These are phyloP conservation scores for Crossaster papposus DNA, from an alignment of 53 echinoderm and acorn worm genomes.

Conservation along the genomic window DNA sequence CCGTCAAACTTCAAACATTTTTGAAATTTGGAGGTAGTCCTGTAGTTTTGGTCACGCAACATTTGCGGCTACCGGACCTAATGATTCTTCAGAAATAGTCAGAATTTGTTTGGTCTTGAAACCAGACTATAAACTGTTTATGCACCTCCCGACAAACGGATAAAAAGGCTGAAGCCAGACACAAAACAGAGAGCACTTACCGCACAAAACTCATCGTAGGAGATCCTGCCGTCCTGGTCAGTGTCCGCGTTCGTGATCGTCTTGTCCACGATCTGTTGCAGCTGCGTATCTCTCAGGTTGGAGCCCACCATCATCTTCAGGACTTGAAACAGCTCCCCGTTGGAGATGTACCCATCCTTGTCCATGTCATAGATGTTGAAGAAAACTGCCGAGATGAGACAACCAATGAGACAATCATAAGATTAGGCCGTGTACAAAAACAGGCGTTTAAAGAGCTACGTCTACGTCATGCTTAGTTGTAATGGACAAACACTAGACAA, in stretches of 20 bases:
- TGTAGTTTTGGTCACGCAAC: too few relatives aligned
- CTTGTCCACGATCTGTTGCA: constrained; percentile 98
- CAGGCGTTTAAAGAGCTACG: too few relatives aligned
- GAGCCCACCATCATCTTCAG: constrained; percentile 99
- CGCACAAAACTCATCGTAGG: constrained; percentile 93
- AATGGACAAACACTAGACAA: too few relatives aligned
- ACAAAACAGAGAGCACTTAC: constrained; percentile 62
- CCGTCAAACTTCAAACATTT: too few relatives aligned
- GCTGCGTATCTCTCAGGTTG: constrained; percentile 95
- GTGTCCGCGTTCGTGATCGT: constrained; percentile 95
- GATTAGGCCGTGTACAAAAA: too few relatives aligned
- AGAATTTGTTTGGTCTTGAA: too few relatives aligned
- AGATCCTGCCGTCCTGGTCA: constrained; percentile 92
- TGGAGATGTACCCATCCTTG: constrained; percentile 94
- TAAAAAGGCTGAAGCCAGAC: background rate
- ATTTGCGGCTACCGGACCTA: too few relatives aligned
- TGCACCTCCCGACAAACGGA: background rate
- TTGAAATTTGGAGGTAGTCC: too few relatives aligned
- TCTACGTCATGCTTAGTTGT: too few relatives aligned
- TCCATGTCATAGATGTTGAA: constrained; percentile 99
- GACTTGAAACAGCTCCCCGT: constrained; percentile 95
- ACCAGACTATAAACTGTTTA: background rate
- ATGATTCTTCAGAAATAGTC: too few relatives aligned
- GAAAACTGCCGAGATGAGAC: constrained; percentile 68
- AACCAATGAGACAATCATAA: background rate